Base-by-base conservation (phyloP, 2,888 invertebrate genomes). In the Leucozona laternaria region DNA sequence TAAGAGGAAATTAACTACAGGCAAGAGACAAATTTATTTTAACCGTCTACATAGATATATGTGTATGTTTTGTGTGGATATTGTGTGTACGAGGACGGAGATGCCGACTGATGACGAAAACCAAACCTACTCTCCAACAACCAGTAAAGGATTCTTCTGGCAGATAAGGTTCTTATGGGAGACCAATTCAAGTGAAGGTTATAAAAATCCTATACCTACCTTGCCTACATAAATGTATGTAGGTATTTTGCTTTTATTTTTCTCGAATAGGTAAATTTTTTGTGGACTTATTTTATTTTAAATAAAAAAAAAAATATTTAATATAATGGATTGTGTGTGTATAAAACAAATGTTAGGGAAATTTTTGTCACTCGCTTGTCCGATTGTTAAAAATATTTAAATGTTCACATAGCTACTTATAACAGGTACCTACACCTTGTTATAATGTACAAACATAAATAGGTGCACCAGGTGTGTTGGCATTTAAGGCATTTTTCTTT, bases 1-100 rank as follows among this genome's bases (percentile, higher is more conserved):
- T 80, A 85, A 85, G 77, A 81, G 85, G 85, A 73, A 85, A 78
- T 81, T 78, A 81, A 85, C 77, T 85, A 73, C 85, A 77, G 68
- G 53, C 80, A 81, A 77, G 85, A 85, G 85, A 85, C 80, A 77
- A 68, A 77, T 77, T 77, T 73, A 20, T 71, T 45, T 58, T 25
- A 77, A 68, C 60, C 80, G 72, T 80, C 45, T 68, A 31, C 20
- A 64, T 17, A 28, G 1, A 15, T 40, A 1, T 15, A 22, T 40
- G 37, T 20, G 5, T 15, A 10, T 22, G 11, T 20, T 50, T 13
- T 48, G 22, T 10, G 0, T 7, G 22, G 22, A 17, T 1, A 43
- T 28, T 62, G 43, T 62, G 6, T 2, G 34, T 1, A 53, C 13
- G n/a, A 53, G 34, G 25, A 34, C 25, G 4, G 53, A 53, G 53